Base-by-base conservation (phyloP, 2,888 invertebrate species). In the Rhagonycha fulva region DNA sequence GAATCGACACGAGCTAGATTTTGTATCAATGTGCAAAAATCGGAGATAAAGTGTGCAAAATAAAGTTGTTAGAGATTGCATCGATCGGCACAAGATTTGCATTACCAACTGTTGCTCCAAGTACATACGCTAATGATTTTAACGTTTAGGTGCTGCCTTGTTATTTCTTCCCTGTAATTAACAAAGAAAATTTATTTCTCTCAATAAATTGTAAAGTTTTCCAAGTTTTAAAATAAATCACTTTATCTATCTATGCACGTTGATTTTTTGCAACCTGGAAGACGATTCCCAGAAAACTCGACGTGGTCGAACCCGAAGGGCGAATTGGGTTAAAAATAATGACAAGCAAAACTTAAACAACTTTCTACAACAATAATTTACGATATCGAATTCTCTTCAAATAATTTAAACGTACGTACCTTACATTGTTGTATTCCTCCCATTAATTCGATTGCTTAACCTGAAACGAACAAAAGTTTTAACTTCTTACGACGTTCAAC, bases 61-160 rank as follows among this genome's bases (percentile, higher is more conserved):
- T 80, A 76, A 80, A 80, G 78, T 80, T 80, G 79, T 80, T 66
- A 66, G 76, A 80, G 78, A 80, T 78, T 76, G 71, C 72, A 80
- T 80, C 79, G 66, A 80, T 80, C 79, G 66, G 62, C 72, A 72
- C 79, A 74, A 75, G 78, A 78, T 75, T 72, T 73, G 79, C 75
- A 77, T 77, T 76, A 78, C 76, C 78, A 80, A 76, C 78, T 73
- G 78, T 76, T 71, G 74, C 71, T 68, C 75, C 76, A 80, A 78
- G 70, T 73, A 78, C 19, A 19, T 19, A 19, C 75, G 76, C 78
- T 76, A 78, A 78, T 76, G 78, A 75, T 75, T 72, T 76, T 76
- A 80, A 80, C 78, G 73, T 60, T 68, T 74, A 73, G 72, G 76
- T 74, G 67, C 60, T 70, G 75, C 32, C 75, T 71, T 71, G 75